phyloP scores from a whole-genome alignment of 2,888 invertebrate species.

The Schrankia costaestrigalis region DNA sequence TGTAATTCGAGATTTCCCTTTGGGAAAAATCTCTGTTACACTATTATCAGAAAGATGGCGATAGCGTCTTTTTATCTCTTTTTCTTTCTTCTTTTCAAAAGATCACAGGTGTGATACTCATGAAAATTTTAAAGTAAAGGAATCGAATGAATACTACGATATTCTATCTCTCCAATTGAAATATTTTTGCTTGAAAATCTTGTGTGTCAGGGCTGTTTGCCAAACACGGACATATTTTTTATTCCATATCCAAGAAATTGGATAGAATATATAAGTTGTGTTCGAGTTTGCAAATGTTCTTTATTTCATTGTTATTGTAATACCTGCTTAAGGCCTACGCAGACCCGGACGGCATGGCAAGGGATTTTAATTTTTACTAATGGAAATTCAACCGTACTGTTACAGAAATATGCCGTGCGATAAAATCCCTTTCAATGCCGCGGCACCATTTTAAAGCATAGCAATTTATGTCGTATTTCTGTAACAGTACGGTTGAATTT shows the following conservation, averaged over 20 bases:
- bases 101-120: conserved; percentile 4
- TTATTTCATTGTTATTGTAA: conserved; percentile 29
- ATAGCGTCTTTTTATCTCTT: background rate
- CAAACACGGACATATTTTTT: conserved; percentile 16
- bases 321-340: too few species aligned
- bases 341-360: too few species aligned
- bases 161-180: background rate
- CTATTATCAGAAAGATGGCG: background rate
- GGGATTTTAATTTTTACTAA: too few species aligned
- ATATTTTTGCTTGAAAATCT: conserved; percentile 4
- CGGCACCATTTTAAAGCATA: too few species aligned
- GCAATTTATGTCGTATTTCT: too few species aligned
- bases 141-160: conserved; percentile 2
- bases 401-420: too few species aligned
- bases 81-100: background rate
- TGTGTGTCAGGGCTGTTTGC: background rate
- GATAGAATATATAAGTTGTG: conserved; percentile 18
- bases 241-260: conserved; percentile 20
- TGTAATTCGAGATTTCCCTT: background rate
- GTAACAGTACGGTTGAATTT: too few species aligned
- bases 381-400: too few species aligned
- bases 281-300: conserved; percentile 13
- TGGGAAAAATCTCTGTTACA: background rate
- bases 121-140: conserved; percentile 5
- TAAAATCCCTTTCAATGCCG: too few species aligned